Conservation (phyloP, 2,113 vertebrate species). For the Melanotaenia duboulayi region DNA sequence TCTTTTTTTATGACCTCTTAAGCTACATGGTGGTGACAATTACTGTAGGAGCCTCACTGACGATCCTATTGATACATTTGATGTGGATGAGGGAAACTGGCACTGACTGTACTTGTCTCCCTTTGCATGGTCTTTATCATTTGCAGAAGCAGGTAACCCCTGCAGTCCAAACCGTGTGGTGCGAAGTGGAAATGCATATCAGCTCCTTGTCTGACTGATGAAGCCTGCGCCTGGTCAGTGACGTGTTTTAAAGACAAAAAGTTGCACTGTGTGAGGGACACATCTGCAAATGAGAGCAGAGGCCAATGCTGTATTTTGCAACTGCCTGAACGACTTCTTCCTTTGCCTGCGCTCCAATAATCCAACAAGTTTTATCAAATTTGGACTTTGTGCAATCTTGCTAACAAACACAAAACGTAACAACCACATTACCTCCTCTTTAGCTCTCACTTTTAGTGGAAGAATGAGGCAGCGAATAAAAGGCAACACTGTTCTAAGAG, state of each 20-base stretch:
- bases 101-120: conserved; percentile 22
- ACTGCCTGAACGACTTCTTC: not conserved
- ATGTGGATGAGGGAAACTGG: conserved; percentile 4
- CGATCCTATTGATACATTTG: not conserved
- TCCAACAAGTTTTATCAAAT: not conserved
- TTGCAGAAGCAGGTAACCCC: conserved; percentile 11
- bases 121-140: conserved; percentile 20
- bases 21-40: conserved; percentile 31
- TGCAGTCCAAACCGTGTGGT: conserved; percentile 10
- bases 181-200: conserved; percentile 23
- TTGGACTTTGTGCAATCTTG: not conserved
- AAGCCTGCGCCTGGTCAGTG: not conserved
- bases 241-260: not conserved
- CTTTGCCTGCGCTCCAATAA: not conserved
- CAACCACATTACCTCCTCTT: not conserved
- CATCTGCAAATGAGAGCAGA: not conserved
- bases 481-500: conserved; percentile 7
- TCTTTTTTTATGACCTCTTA: conserved; percentile 24
- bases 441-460: not conserved
- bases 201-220: conserved; percentile 38
- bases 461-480: conserved; percentile 9
- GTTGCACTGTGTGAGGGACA: not conserved
- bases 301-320: too few relatives aligned
- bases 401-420: not conserved
- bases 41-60: conserved; percentile 29